phyloP scores from a whole-genome alignment of 2,888 invertebrate species.

The Anthrax anthrax region DNA sequence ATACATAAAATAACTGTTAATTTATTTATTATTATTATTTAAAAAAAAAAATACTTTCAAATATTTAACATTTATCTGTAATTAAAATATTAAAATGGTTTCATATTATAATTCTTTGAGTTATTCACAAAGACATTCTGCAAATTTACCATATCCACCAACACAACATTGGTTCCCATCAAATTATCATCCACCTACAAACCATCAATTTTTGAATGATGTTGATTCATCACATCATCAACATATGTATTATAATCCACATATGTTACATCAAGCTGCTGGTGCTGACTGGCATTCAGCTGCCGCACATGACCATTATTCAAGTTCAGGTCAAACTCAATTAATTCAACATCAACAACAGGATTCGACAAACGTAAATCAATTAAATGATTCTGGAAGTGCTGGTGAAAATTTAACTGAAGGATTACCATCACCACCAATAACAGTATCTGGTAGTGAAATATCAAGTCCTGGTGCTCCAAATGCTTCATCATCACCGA shows the following conservation, averaged over 20 bases:
- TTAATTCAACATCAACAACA: conserved; percentile 25
- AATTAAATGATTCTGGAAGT: conserved; percentile 19
- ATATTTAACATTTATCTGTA: no score
- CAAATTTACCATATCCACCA: conserved; percentile 39
- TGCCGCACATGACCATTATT: conserved; percentile 36
- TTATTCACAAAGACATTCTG: conserved; percentile 48
- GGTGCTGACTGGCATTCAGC: conserved; percentile 21
- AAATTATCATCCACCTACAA: conserved; percentile 35
- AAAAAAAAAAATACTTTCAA: no score
- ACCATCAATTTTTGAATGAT: conserved; percentile 34
- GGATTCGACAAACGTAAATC: conserved; percentile 10
- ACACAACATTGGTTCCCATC: conserved; percentile 35
- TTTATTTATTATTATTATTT: no score
- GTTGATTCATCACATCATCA: conserved; percentile 34
- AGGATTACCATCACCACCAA: conserved; percentile 42
- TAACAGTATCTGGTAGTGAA: conserved; percentile 44
- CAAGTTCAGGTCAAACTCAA: conserved; percentile 36
- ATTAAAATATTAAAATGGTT: no score
- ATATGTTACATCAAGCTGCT: conserved; percentile 37
- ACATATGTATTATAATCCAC: conserved; percentile 36
- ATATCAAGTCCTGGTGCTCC: conserved; percentile 43
- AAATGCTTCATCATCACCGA: conserved; percentile 28
- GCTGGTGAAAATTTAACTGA: conserved; percentile 23
- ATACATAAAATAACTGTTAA: no score
- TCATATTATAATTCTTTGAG: conserved; percentile 54